These are phyloP conservation scores for Drosophila melanocephala DNA, from an alignment of 2,888 invertebrate genomes.

Conservation along the genomic window DNA sequence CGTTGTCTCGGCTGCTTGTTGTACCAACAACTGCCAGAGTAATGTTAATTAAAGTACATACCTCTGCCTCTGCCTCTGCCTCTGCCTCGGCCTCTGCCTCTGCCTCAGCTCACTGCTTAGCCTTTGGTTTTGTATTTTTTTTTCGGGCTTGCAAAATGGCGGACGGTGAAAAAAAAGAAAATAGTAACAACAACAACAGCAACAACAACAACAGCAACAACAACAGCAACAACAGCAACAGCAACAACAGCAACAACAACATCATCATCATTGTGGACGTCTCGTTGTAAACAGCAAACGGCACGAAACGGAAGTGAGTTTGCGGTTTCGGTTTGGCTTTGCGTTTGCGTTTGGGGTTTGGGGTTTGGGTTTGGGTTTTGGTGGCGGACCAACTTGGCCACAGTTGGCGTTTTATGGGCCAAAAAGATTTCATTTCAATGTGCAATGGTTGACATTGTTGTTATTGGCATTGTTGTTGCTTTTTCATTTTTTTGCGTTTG, in stretches of 20 bases:
- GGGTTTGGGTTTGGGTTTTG: conserved; percentile 54
- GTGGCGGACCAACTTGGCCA: conserved; percentile 55
- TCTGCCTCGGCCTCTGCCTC: conserved; percentile 12
- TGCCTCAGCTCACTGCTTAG: conserved; percentile 11
- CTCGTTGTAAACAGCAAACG: conserved; percentile 50
- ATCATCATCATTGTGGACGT: conserved; percentile 18
- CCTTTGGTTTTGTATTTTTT: conserved; percentile 26
- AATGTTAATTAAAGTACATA: conserved; percentile 67
- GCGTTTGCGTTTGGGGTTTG: conserved; percentile 46
- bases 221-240: conserved; percentile 22
- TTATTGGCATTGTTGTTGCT: conserved; percentile 20
- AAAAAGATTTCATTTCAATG: conserved; percentile 80
- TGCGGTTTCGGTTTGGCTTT: conserved; percentile 65
- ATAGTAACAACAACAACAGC: conserved; percentile 16
- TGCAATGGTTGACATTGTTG: conserved; percentile 65
- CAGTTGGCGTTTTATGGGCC: conserved; percentile 79
- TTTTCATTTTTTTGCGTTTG: background rate
- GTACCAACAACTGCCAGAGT: conserved; percentile 18
- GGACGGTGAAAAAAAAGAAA: conserved; percentile 25
- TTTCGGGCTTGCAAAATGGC: conserved; percentile 66
- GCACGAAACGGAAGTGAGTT: conserved; percentile 79
- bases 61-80: conserved; percentile 11
- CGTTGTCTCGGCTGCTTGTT: conserved; percentile 5
- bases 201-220: background rate
- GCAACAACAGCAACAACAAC: conserved; percentile 11